Percentiles rank a stretch among this genome's conserved stretches.
Conservation (phyloP, 2,888 invertebrate species). For the Synanthedon tipuliformis region DNA sequence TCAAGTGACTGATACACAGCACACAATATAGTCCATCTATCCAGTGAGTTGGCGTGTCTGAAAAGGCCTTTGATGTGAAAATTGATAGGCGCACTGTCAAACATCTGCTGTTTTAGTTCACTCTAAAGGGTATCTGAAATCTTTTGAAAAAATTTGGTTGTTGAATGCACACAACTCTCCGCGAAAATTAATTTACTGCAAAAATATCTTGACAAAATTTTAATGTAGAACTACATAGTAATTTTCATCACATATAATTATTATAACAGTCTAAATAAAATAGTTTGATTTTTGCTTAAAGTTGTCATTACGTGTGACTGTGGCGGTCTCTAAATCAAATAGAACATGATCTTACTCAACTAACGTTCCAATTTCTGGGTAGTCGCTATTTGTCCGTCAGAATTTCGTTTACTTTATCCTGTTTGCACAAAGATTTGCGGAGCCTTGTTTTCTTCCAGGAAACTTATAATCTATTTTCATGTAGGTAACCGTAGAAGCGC, state of each 20-base stretch:
- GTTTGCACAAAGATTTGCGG: constrained; percentile 10
- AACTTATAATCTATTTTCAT: constrained; percentile 19
- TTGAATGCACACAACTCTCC: no score
- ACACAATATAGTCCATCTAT: constrained; percentile 12
- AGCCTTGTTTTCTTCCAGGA: constrained; percentile 18
- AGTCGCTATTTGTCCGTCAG: constrained; percentile 9
- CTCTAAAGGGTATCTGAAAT: background rate
- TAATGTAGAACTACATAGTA: no score
- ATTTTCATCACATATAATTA: no score
- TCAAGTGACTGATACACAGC: constrained; percentile 5
- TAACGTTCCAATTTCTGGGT: constrained; percentile 4
- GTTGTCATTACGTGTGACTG: background rate
- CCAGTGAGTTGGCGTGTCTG: background rate
- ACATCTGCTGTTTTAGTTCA: background rate
- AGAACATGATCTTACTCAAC: background rate
- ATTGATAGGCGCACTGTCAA: constrained; percentile 4
- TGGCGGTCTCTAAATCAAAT: background rate
- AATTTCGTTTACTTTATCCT: constrained; percentile 9
- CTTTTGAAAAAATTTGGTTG: no score
- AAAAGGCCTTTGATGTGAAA: constrained; percentile 13
- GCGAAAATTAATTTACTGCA: no score
- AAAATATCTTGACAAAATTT: no score
- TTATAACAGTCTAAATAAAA: no score
- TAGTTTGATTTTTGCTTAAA: no score
- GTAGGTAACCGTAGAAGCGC: constrained; percentile 4